phyloP scores from a whole-genome alignment of 2,888 invertebrate genomes.

The Synergus japonicus region DNA sequence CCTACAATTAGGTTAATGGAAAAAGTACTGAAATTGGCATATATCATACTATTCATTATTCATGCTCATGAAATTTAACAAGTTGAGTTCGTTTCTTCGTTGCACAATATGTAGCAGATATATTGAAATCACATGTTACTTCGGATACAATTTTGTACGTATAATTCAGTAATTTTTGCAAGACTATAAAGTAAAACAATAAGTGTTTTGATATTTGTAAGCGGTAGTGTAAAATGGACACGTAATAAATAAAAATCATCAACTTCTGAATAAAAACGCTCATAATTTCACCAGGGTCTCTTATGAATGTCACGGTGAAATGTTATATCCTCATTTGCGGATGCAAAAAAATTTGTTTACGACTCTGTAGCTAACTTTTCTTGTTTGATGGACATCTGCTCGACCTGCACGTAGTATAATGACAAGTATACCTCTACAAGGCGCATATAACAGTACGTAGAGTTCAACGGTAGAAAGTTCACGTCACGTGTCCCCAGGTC shows the following conservation, averaged over 20 bases:
- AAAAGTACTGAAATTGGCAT: not conserved
- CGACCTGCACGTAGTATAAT: not conserved
- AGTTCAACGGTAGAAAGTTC: slow-evolving; percentile 15
- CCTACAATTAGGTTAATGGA: not conserved
- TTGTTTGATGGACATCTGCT: not conserved
- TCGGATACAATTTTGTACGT: no score
- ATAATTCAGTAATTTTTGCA: no score
- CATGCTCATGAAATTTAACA: not conserved
- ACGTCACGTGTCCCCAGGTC: not conserved
- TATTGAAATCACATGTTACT: no score
- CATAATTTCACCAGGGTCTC: not conserved
- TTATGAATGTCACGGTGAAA: not conserved
- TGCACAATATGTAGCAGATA: no score
- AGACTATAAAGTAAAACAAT: no score
- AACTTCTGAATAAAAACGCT: not conserved
- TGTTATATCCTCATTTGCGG: not conserved
- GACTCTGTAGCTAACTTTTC: not conserved
- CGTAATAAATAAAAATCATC: no score
- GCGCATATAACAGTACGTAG: not conserved
- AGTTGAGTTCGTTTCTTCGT: no score
- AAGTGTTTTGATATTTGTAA: no score
- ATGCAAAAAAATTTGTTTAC: not conserved
- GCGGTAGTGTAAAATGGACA: no score
- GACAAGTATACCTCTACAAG: not conserved
- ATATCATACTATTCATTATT: not conserved